Evolutionary conservation across 2,113 vertebrate genomes (phyloP), one percentile per base, ranked within the genome.

Genomic region (Cavia porcellus): DNA sequence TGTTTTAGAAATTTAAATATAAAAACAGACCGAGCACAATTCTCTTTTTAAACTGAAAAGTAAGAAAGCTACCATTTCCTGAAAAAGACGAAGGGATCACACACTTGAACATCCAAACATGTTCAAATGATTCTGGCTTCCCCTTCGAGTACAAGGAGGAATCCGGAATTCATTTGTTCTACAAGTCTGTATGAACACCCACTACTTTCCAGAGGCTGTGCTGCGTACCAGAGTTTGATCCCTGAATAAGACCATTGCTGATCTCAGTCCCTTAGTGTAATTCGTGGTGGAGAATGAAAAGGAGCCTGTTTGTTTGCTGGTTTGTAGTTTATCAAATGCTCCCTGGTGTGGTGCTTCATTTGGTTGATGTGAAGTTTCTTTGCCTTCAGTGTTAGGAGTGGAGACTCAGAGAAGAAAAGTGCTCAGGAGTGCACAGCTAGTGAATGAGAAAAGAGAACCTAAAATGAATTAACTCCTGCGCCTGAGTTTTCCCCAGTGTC

Each of bases 1-100:
- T 50, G 72, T 95, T 96, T 97, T 83, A 96, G 32, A 97, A 85
- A 90, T 45, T 89, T 94, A 70, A 88, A 72, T 74, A n/a, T 95
- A 50, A 85, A 93, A 57, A 84, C 59, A 93, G 68, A 70, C 14
- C 20, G 86, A 80, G 13, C 12, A 52, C 66, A 61, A 66, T 38
- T 55, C 19, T 88, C 61, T 83, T 75, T 64, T 94, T 68, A 86
- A 90, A 75, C 13, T 32, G 66, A 70, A 97, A 20, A 55, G 13
- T 83, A 55, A 93, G 59, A 79, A 83, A 84, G 35, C 88, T 95
- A 55, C 7, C 24, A 30, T 90, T 96, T 93, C 42, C 90, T 88
- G 42, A 94, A 80, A 59, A 92, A 90, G 86, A 86, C 38, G 35
- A 59, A 66, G 75, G 6, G 7, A 1, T 55, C 42, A 89, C 50